Percentiles rank a stretch among this genome's conserved stretches.
These are phyloP conservation scores for Chrysemys picta DNA, from an alignment of 2,113 vertebrate genomes.

Conservation along the genomic window DNA sequence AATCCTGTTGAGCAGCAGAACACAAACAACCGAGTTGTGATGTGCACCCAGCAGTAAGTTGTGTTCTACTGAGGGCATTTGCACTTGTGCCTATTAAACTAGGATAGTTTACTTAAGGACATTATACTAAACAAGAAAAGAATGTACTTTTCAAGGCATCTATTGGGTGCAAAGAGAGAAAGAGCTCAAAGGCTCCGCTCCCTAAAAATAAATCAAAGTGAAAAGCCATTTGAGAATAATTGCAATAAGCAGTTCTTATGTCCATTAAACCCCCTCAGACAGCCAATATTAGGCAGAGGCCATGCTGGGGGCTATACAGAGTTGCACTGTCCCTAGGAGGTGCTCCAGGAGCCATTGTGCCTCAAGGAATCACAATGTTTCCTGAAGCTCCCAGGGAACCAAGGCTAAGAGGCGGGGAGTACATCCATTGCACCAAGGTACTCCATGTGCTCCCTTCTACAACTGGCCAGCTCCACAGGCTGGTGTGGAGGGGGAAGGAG, in stretches of 20 bases:
- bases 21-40: neutral
- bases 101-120: neutral
- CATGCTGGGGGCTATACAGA: neutral
- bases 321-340: neutral
- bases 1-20: neutral
- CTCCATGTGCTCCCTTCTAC: neutral
- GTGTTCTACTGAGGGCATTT: neutral
- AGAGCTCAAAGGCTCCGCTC: neutral
- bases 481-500: neutral
- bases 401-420: neutral
- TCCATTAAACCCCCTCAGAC: neutral
- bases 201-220: rapidly evolving
- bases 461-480: neutral
- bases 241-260: neutral
- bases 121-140: neutral
- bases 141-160: neutral
- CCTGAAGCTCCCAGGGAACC: neutral
- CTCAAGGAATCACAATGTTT: neutral
- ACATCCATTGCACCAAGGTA: neutral
- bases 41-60: neutral
- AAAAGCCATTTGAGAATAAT: neutral
- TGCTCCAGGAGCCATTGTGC: neutral
- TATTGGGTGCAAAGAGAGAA: neutral
- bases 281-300: neutral
- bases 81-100: neutral